phyloP scores from a whole-genome alignment of 1,140 invertebrate species.

The Nylanderia fulva region DNA sequence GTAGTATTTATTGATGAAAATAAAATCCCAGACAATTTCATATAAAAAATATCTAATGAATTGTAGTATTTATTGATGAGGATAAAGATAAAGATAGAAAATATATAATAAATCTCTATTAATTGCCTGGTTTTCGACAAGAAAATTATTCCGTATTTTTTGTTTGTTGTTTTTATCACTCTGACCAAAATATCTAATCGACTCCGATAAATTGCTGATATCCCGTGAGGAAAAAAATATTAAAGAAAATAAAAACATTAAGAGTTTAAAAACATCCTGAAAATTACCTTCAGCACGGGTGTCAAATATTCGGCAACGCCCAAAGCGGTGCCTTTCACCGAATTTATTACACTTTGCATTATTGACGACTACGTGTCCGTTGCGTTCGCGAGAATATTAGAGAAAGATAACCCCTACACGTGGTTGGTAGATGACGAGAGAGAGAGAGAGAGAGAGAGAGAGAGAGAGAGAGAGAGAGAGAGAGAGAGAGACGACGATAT shows the following conservation, averaged over 20 bases:
- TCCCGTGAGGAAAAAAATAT: neutral
- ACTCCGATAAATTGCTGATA: constrained; percentile 2
- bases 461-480: too few species aligned
- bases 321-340: constrained; percentile 97
- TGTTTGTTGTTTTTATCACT: neutral
- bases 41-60: constrained; percentile 8
- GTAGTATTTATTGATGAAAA: neutral
- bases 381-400: neutral
- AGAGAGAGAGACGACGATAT: neutral
- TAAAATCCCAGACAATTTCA: neutral
- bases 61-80: neutral
- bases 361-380: constrained; percentile 9
- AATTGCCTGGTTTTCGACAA: neutral
- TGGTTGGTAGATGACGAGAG: neutral
- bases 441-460: too few species aligned
- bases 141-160: neutral
- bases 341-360: constrained; percentile 98
- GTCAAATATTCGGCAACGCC: constrained; percentile 98
- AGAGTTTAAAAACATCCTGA: neutral
- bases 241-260: neutral
- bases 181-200: constrained; percentile 18
- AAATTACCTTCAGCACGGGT: constrained; percentile 95
- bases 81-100: constrained; percentile 1
- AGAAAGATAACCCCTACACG: neutral
- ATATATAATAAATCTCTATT: neutral